Evolutionary conservation across 2,797 vertebrate genomes (phyloP).

Genomic region (Anniella stebbinsi): DNA sequence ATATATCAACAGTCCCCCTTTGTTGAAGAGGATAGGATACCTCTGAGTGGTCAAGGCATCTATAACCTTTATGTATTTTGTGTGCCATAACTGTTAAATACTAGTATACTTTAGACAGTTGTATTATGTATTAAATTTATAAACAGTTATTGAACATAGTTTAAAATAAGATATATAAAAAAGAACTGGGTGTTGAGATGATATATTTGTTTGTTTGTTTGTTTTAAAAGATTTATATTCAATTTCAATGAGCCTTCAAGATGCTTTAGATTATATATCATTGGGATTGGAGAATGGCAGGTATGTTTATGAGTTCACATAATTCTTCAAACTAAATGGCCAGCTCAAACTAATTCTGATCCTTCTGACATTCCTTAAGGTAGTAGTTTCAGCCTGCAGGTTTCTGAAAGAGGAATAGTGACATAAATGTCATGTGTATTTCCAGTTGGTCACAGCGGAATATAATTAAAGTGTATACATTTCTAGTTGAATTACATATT

Average conservation of each 20-base stretch:
- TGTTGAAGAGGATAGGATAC: background rate
- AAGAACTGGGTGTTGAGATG: too few species aligned
- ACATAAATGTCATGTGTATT: background rate
- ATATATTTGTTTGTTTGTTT: background rate
- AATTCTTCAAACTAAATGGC: background rate
- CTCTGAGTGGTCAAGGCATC: background rate
- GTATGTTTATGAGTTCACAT: background rate
- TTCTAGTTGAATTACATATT: background rate
- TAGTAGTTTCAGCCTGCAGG: background rate
- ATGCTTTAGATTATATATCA: background rate
- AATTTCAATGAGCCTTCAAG: background rate
- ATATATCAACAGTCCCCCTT: background rate
- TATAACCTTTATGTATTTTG: background rate
- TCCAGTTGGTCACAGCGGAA: background rate
- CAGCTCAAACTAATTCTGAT: background rate
- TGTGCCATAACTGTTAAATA: too few species aligned
- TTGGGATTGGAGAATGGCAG: background rate
- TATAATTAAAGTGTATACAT: background rate
- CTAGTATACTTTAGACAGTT: background rate
- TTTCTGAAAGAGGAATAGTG: background rate
- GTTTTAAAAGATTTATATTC: background rate
- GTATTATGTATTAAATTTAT: background rate
- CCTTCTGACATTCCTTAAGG: background rate
- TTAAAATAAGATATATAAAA: background rate
- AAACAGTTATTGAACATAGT: background rate